Evolutionary conservation across 2,888 invertebrate genomes (phyloP).

Genomic region (Anoplius nigerrimus): DNA sequence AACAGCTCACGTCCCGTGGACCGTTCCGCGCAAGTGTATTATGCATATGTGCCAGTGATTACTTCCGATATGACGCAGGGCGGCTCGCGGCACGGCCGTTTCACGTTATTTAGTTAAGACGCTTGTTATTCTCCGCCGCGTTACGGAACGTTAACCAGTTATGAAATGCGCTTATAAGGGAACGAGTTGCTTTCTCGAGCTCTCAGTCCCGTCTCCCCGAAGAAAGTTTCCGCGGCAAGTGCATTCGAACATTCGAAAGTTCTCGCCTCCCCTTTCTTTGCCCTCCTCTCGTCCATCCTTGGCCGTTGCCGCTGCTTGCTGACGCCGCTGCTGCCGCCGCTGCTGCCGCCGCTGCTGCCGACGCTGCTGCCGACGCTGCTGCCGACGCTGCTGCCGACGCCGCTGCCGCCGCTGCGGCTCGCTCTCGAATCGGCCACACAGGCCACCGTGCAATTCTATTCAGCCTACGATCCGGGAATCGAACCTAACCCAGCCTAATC

Average conservation of each 20-base stretch:
- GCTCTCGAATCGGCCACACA: slow-evolving; percentile 29
- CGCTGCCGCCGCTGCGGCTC: slow-evolving; percentile 6
- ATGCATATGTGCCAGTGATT: slow-evolving; percentile 8
- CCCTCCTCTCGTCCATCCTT: slow-evolving; percentile 25
- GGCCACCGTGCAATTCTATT: slow-evolving; percentile 56
- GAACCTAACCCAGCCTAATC: slow-evolving; percentile 13
- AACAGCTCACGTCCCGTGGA: too few relatives aligned
- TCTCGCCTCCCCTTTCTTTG: slow-evolving; percentile 24
- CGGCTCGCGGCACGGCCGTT: slow-evolving; percentile 6
- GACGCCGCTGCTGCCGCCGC: too few relatives aligned
- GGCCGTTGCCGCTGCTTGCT: slow-evolving; percentile 20
- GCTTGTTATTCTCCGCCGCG: slow-evolving; percentile 46
- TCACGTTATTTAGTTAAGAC: slow-evolving; percentile 35
- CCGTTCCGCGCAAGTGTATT: background rate
- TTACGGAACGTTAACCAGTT: slow-evolving; percentile 73
- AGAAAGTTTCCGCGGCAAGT: slow-evolving; percentile 72
- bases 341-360: too few relatives aligned
- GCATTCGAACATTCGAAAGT: slow-evolving; percentile 71
- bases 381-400: slow-evolving; percentile 26
- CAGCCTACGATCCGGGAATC: slow-evolving; percentile 41
- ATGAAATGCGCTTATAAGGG: slow-evolving; percentile 72
- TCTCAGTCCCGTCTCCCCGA: slow-evolving; percentile 58
- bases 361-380: slow-evolving; percentile 20
- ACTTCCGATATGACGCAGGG: slow-evolving; percentile 18
- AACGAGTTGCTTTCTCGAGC: slow-evolving; percentile 68